Conservation (phyloP, 2,113 vertebrate species). For the Hucho hucho region DNA sequence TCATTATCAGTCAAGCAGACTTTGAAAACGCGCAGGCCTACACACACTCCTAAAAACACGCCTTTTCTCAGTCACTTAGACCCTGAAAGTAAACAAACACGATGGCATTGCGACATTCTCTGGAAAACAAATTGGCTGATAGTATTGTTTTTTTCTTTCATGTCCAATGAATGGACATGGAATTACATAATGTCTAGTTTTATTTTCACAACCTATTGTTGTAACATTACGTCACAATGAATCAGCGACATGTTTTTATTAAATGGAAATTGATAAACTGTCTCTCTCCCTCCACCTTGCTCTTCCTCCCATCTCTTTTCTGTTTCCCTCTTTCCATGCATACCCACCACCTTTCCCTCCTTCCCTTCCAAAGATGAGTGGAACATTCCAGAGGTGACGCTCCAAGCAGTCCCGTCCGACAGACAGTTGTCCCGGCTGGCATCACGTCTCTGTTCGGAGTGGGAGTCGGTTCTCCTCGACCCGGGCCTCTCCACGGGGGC, state of each 20-base stretch:
- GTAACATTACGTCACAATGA: constrained; percentile 1
- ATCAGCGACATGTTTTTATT: no score
- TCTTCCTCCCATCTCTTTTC: neutral
- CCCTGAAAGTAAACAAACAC: no score
- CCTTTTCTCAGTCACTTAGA: no score
- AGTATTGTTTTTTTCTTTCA: constrained; percentile 7
- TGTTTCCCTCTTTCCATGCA: neutral
- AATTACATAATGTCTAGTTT: no score
- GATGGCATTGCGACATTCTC: no score
- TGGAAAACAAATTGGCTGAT: neutral
- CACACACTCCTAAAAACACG: no score
- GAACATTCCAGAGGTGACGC: constrained; percentile 61
- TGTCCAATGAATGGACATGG: neutral
- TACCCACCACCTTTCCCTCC: constrained; percentile 1
- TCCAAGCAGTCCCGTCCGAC: constrained; percentile 79
- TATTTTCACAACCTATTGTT: neutral
- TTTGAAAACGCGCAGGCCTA: no score
- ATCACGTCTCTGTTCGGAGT: constrained; percentile 77
- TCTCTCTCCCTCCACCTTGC: neutral
- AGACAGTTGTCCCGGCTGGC: constrained; percentile 84
- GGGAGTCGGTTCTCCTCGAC: constrained; percentile 81
- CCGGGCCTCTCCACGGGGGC: constrained; percentile 82
- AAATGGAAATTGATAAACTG: neutral
- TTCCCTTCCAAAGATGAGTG: constrained; percentile 56
- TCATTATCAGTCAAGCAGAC: no score